phyloP scores from a whole-genome alignment of 1,140 invertebrate species.

The Drosophila orosa region DNA sequence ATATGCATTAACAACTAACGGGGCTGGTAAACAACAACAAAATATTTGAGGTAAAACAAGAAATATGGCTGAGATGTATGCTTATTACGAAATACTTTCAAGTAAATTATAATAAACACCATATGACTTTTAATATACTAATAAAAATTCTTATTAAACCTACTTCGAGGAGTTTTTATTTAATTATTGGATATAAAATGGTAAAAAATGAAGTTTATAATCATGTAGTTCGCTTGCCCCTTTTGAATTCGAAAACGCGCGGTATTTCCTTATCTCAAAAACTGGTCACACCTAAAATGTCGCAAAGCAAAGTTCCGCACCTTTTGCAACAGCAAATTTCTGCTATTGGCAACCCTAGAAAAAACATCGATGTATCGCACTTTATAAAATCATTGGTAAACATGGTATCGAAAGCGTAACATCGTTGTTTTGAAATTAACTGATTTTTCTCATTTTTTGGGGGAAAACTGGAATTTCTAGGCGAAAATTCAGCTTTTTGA shows the following conservation, averaged over 20 bases:
- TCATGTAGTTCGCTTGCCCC: background rate
- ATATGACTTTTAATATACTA: slow-evolving; percentile 81
- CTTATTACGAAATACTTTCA: slow-evolving; percentile 78
- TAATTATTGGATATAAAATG: background rate
- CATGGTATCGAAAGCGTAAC: too few species aligned
- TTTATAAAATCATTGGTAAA: too few species aligned
- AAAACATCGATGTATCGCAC: too few species aligned
- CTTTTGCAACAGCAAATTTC: too few species aligned
- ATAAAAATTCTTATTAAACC: slow-evolving; percentile 80
- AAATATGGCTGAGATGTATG: slow-evolving; percentile 62
- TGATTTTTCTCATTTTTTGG: too few species aligned
- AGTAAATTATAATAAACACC: slow-evolving; percentile 77
- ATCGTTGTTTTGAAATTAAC: too few species aligned
- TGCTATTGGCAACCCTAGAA: too few species aligned
- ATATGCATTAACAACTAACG: slow-evolving; percentile 48
- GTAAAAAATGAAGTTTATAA: background rate
- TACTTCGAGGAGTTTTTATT: slow-evolving; percentile 14
- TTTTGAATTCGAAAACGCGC: background rate
- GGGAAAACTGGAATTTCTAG: too few species aligned
- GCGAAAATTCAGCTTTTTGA: too few species aligned
- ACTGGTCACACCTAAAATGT: background rate
- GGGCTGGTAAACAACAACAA: slow-evolving; percentile 35
- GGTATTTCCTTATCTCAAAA: too few species aligned
- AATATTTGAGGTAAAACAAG: slow-evolving; percentile 38
- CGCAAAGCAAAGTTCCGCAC: too few species aligned